Evolutionary conservation across 2,797 vertebrate genomes (phyloP).

Genomic region (Sebastes minor): DNA sequence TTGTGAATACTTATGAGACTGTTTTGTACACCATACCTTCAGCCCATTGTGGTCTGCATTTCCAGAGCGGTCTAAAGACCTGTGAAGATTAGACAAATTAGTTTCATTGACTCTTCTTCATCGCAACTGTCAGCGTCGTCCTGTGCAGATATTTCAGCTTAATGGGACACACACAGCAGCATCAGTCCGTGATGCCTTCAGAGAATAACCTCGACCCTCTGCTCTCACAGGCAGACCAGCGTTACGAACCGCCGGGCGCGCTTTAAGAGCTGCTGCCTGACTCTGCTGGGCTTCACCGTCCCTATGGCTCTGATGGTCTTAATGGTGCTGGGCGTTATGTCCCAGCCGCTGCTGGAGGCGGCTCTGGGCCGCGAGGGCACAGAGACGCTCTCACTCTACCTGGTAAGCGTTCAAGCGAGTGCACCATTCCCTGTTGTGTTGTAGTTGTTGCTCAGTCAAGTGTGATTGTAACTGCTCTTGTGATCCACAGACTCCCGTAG

Average conservation of each 20-base stretch:
- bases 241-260: conserved; percentile 78
- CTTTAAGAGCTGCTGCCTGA: conserved; percentile 82
- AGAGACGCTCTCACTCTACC: conserved; percentile 77
- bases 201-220: conserved; percentile 3
- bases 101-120: not conserved
- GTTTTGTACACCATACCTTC: too few relatives aligned
- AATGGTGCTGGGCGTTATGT: conserved; percentile 79
- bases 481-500: conserved; percentile 73
- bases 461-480: not conserved
- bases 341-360: conserved; percentile 74
- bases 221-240: conserved; percentile 68
- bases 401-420: conserved; percentile 70
- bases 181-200: not conserved
- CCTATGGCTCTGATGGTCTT: conserved; percentile 81
- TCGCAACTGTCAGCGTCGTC: not conserved
- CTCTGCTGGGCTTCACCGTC: conserved; percentile 82
- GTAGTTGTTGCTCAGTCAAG: not conserved
- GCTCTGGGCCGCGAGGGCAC: conserved; percentile 74
- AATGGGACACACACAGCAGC: not conserved
- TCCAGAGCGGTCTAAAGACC: too few relatives aligned
- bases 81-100: too few relatives aligned
- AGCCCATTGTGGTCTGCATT: too few relatives aligned
- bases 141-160: not conserved
- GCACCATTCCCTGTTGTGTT: too few relatives aligned
- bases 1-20: too few relatives aligned